Percentiles rank a stretch among this genome's conserved stretches.
Conservation (phyloP, 37 sponge, comb jelly and placozoan species). For the Aplysina aerophoba region DNA sequence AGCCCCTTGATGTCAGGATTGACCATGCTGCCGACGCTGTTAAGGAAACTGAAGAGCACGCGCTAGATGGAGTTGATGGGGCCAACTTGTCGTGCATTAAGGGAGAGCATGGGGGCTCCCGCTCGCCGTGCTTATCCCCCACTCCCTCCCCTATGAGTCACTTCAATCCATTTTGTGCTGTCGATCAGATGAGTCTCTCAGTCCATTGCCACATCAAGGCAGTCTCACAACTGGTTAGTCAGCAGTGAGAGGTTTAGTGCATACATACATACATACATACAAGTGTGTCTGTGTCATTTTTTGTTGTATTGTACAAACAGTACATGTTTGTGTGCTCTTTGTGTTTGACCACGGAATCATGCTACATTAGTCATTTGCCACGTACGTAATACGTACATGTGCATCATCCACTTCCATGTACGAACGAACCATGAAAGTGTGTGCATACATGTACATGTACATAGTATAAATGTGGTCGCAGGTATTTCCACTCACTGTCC, state of each 20-base stretch:
- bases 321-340: too few relatives aligned
- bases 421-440: too few relatives aligned
- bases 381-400: too few relatives aligned
- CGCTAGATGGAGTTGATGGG: neutral
- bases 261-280: too few relatives aligned
- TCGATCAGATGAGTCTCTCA: slow-evolving; percentile 74
- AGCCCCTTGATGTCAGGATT: slow-evolving; percentile 80
- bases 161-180: slow-evolving; percentile 77
- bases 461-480: too few relatives aligned
- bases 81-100: neutral
- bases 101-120: neutral
- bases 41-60: neutral
- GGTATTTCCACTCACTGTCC: too few relatives aligned
- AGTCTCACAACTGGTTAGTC: slow-evolving; percentile 46
- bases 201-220: slow-evolving; percentile 82
- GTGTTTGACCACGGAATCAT: too few relatives aligned
- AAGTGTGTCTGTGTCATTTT: too few relatives aligned
- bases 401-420: too few relatives aligned
- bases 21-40: slow-evolving; percentile 72
- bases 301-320: too few relatives aligned
- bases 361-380: too few relatives aligned
- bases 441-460: too few relatives aligned
- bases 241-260: neutral
- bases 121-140: neutral
- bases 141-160: neutral